phyloP scores from a whole-genome alignment of 2,797 vertebrate genomes.

The Neosalanx taihuensis region DNA sequence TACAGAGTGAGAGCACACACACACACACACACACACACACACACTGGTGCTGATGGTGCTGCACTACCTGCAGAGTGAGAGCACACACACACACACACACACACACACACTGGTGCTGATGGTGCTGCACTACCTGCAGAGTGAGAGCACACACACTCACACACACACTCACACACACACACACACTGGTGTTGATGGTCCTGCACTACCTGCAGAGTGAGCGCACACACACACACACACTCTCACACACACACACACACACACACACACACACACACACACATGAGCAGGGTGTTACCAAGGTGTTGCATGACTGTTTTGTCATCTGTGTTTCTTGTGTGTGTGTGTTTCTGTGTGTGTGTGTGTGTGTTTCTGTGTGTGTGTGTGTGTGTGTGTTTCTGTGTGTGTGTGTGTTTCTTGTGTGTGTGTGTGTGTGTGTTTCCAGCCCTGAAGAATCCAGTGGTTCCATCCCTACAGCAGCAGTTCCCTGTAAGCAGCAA shows the following conservation, averaged over 20 bases:
- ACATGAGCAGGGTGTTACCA: too few species aligned
- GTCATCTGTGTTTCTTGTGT: not conserved
- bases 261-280: not conserved
- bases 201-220: not conserved
- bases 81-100: not conserved
- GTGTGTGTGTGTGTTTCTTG: constrained; percentile 2
- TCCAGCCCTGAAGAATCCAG: constrained; percentile 85
- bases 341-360: not conserved
- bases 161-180: too few species aligned
- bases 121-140: too few species aligned
- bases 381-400: constrained; percentile 24
- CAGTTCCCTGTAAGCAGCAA: constrained; percentile 87
- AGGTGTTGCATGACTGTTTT: not conserved
- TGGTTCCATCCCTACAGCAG: constrained; percentile 92
- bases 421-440: constrained; percentile 24
- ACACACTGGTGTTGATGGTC: too few species aligned
- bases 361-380: too few species aligned
- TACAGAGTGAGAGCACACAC: too few species aligned
- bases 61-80: too few species aligned
- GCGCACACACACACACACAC: not conserved
- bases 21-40: too few species aligned
- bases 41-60: too few species aligned
- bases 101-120: not conserved
- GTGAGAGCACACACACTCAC: too few species aligned
- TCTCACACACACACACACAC: constrained; percentile 2